These are phyloP conservation scores for Oncopodura yosiiana DNA, from an alignment of 1,140 invertebrate genomes.

Conservation along the genomic window DNA sequence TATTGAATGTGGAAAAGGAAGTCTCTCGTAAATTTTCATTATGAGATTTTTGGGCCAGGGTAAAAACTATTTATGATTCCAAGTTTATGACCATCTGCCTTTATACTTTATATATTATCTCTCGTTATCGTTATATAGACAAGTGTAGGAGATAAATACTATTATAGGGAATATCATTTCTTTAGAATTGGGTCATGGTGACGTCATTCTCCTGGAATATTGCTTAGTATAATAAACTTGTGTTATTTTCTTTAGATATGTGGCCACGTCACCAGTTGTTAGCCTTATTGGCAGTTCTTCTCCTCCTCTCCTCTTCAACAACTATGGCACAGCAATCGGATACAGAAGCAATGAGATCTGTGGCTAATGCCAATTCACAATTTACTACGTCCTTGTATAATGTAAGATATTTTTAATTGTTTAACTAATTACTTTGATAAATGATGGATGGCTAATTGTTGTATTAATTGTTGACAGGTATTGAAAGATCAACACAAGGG, in stretches of 20 bases:
- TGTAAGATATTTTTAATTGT: constrained; percentile 5
- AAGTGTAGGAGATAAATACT: no score
- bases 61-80: no score
- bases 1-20: no score
- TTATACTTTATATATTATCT: no score
- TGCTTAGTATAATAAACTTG: not conserved
- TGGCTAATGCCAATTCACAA: constrained; percentile 8
- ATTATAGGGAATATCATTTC: no score
- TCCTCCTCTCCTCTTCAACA: not conserved
- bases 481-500: constrained; percentile 1
- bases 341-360: constrained; percentile 1
- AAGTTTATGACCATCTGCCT: no score
- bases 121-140: no score
- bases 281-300: no score
- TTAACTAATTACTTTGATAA: not conserved
- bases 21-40: no score
- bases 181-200: not conserved
- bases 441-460: not conserved
- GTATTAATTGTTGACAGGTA: not conserved
- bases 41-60: no score
- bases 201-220: not conserved
- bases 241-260: no score
- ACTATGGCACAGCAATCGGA: not conserved
- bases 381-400: constrained; percentile 15
- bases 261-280: no score